Base-by-base conservation (phyloP, 2,888 invertebrate genomes). In the Oligia strigilis region DNA sequence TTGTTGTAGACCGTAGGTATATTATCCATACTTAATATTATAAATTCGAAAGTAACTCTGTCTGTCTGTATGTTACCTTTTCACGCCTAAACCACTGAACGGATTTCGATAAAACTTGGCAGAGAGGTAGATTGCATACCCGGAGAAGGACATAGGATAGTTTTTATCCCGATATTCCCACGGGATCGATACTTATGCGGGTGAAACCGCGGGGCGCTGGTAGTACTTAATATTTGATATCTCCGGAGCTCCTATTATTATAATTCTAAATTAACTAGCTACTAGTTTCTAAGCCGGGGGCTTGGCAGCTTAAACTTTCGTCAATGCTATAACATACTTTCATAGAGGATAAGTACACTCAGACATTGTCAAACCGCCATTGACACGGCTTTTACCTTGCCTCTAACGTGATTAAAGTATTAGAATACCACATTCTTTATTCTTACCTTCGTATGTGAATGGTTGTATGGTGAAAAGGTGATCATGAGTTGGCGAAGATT, bases 311-410 rank as follows among this genome's bases (percentile, higher is more conserved):
- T 73, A 74, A 72, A 79, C 87, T 83, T 85, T 87, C 80, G 66
- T 87, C 58, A 74, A 74, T 71, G 66, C 66, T 72, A 55, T 78
- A 87, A 83, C 84, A 86, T 60, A 83, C 87, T 86, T 78, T 72
- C 73, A 40, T 75, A 80, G 74, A 87, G 85, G 85, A 83, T 85
- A 87, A 83, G 85, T 74, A 76, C 65, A 49, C 80, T 87, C 60
- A 64, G 74, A 72, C 79, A 82, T 73, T 74, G 83, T 78, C 52
- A 58, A 43, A 64, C 65, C 67, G 76, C 75, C 76, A 69, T 66
- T 87, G 84, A 72, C 72, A 73, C 64, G 17, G 80, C 84, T 87
- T 84, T 83, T 76, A 84, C 85, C 72, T 87, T 49, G 84, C 64
- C 29, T 46, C 79, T 87, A 84, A 87, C 74, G n/a, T 76, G 80